Evolutionary conservation across 2,113 vertebrate genomes (phyloP).

Genomic region (Natator depressus): DNA sequence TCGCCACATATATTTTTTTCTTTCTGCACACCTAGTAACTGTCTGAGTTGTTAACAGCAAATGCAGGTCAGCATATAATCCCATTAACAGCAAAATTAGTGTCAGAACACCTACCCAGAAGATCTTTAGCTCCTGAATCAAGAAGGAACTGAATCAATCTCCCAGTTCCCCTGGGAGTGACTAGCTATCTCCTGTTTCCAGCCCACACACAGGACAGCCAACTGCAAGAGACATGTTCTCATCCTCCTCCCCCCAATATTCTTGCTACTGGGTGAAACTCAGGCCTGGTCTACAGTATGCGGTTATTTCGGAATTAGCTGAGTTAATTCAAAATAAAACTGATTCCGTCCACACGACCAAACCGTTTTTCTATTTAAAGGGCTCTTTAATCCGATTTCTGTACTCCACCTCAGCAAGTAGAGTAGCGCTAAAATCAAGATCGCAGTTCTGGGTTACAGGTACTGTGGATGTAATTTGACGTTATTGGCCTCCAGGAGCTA

Average conservation of each 20-base stretch:
- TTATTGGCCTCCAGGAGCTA: too few relatives aligned
- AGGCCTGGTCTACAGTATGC: too few relatives aligned
- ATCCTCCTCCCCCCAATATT: background rate
- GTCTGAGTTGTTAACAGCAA: background rate
- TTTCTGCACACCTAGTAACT: background rate
- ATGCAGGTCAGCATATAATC: background rate
- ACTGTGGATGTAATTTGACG: too few relatives aligned
- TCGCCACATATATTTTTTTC: background rate
- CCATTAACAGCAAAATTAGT: background rate
- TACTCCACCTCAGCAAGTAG: too few relatives aligned
- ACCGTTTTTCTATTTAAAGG: too few relatives aligned
- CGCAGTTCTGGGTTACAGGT: too few relatives aligned
- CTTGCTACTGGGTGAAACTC: background rate
- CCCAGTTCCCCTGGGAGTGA: background rate
- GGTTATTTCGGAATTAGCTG: too few relatives aligned
- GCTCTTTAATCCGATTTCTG: too few relatives aligned
- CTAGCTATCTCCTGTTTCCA: background rate
- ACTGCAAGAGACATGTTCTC: background rate
- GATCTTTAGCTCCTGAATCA: background rate
- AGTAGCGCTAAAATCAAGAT: too few relatives aligned
- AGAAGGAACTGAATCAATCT: background rate
- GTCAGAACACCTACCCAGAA: background rate
- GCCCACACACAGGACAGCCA: background rate
- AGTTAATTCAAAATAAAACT: too few relatives aligned
- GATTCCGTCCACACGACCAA: too few relatives aligned